phyloP scores from a whole-genome alignment of 2,888 invertebrate genomes.

The Chydorus sphaericus region DNA sequence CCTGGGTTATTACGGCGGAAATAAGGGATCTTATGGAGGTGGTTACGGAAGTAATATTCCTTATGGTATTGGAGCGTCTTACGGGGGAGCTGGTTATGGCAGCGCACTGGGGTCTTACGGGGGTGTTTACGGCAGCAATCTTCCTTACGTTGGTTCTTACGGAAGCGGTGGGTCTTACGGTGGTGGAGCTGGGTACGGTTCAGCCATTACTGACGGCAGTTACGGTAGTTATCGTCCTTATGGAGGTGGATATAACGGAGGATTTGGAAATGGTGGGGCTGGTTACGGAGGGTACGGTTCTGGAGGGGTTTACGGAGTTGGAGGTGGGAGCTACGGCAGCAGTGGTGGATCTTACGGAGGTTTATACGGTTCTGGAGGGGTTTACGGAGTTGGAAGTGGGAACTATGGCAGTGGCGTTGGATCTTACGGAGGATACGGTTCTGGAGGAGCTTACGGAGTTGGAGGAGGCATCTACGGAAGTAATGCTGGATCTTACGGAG shows the following conservation, averaged over 20 bases:
- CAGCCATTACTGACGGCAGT: not conserved
- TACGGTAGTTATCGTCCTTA: not conserved
- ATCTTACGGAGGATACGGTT: not conserved
- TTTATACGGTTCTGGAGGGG: too few relatives aligned
- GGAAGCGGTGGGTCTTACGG: not conserved
- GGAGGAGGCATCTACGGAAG: too few relatives aligned
- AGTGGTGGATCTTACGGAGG: too few relatives aligned
- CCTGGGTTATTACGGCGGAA: not conserved
- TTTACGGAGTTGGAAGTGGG: not conserved
- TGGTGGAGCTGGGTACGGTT: not conserved
- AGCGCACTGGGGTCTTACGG: too few relatives aligned
- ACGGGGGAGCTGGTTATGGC: not conserved
- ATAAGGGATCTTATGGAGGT: not conserved
- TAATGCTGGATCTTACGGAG: too few relatives aligned
- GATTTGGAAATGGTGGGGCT: not conserved
- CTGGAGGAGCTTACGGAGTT: not conserved
- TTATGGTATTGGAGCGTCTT: not conserved
- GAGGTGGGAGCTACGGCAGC: not conserved
- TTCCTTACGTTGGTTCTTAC: not conserved
- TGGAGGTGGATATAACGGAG: not conserved
- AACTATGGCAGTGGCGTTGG: too few relatives aligned
- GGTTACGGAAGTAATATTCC: not conserved
- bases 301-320: not conserved
- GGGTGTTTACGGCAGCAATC: too few relatives aligned
- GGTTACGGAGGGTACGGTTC: not conserved